Evolutionary conservation across 2,888 invertebrate species (phyloP).

Genomic region (Trisateles emortualis): DNA sequence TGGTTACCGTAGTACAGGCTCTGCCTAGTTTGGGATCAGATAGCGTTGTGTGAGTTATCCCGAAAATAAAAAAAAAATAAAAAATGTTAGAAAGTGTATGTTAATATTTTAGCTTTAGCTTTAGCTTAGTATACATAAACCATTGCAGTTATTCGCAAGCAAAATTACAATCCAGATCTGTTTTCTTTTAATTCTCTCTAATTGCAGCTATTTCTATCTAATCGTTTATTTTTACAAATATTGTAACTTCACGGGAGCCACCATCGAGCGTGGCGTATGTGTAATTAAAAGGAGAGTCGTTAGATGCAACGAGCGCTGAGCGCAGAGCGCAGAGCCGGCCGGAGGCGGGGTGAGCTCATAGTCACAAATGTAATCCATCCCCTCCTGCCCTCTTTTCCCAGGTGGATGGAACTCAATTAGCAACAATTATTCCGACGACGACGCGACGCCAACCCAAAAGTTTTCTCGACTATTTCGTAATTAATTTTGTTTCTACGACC

Average conservation of each 20-base stretch:
- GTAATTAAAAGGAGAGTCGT: constrained; percentile 61
- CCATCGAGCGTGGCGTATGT: constrained; percentile 26
- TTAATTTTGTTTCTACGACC: constrained; percentile 79
- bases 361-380: constrained; percentile 58
- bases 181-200: background rate
- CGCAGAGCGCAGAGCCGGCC: background rate
- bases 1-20: too few relatives aligned
- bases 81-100: too few relatives aligned
- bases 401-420: constrained; percentile 80
- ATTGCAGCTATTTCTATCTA: constrained; percentile 1
- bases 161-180: background rate
- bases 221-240: constrained; percentile 4
- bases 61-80: too few relatives aligned
- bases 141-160: background rate
- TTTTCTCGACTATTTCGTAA: constrained; percentile 79
- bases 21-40: too few relatives aligned
- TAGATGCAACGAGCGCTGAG: constrained; percentile 43
- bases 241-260: constrained; percentile 1
- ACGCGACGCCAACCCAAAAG: constrained; percentile 73
- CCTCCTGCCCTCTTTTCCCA: constrained; percentile 57
- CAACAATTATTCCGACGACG: constrained; percentile 78
- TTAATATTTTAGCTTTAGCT: too few relatives aligned
- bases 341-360: constrained; percentile 34
- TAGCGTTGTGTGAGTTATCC: too few relatives aligned
- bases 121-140: too few relatives aligned